phyloP scores from a whole-genome alignment of 2,113 vertebrate species.

The Siniperca chuatsi region DNA sequence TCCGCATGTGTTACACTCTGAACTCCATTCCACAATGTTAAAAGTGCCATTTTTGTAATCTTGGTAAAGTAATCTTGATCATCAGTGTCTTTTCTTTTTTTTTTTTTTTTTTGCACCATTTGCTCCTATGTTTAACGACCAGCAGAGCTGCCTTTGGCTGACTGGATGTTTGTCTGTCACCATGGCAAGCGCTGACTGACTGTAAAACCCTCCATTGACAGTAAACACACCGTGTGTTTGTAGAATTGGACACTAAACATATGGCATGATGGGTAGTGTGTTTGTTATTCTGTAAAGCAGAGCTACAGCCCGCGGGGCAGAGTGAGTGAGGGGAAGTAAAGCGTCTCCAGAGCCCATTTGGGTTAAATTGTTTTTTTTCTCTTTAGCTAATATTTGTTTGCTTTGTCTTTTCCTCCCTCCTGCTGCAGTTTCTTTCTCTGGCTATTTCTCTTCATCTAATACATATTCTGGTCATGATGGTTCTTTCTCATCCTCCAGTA shows the following conservation, averaged over 20 bases:
- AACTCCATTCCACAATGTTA: background rate
- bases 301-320: background rate
- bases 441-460: background rate
- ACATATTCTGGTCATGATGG: background rate
- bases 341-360: slow-evolving; percentile 7
- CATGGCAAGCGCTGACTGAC: background rate
- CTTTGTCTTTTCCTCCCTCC: background rate
- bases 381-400: background rate
- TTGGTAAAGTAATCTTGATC: background rate
- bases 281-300: background rate
- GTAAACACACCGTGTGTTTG: slow-evolving; percentile 10
- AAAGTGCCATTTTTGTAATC: background rate
- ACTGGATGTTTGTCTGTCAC: background rate
- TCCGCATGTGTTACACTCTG: background rate
- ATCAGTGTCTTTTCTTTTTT: too few species aligned
- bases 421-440: background rate
- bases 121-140: background rate
- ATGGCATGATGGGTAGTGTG: slow-evolving; percentile 8
- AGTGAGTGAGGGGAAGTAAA: slow-evolving; percentile 16
- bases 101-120: too few species aligned
- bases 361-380: background rate
- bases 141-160: background rate
- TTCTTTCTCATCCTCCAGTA: background rate
- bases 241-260: background rate
- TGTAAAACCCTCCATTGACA: background rate